These are phyloP conservation scores for Procambarus virginalis DNA, from an alignment of 1,140 invertebrate species.

Conservation along the genomic window DNA sequence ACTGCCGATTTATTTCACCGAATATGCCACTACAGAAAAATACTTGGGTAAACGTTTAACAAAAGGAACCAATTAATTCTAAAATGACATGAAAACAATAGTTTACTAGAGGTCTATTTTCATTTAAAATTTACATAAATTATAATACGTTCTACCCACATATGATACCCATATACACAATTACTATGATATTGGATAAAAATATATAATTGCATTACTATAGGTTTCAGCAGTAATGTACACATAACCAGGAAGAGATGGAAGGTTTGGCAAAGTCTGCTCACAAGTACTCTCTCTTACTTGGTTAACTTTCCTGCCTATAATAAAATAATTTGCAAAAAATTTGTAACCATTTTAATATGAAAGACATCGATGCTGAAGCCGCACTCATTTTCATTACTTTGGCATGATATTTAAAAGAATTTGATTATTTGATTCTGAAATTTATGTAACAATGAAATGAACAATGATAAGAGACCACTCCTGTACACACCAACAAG, in stretches of 20 bases:
- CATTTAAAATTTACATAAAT: constrained; percentile 59
- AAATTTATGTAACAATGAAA: not conserved
- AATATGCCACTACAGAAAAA: constrained; percentile 9
- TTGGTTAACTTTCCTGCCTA: constrained; percentile 27
- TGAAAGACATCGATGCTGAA: constrained; percentile 42
- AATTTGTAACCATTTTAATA: not conserved
- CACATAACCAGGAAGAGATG: constrained; percentile 20
- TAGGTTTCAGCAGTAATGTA: constrained; percentile 29
- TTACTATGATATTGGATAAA: constrained; percentile 57
- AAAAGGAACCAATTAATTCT: constrained; percentile 32
- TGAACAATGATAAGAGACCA: constrained; percentile 8
- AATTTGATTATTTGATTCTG: not conserved
- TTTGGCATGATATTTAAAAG: not conserved
- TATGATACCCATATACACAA: constrained; percentile 39
- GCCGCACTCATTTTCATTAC: not conserved
- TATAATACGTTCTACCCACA: constrained; percentile 28
- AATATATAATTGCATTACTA: constrained; percentile 53
- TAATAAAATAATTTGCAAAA: not conserved
- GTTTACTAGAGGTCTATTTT: constrained; percentile 11
- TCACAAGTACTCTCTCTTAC: constrained; percentile 33
- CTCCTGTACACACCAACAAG: not conserved
- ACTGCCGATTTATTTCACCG: constrained; percentile 37
- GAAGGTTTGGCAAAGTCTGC: constrained; percentile 43
- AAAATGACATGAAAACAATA: constrained; percentile 49
- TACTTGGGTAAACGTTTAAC: constrained; percentile 25